A percentile compares a stretch with the other conserved stretches of the same genome.
These are phyloP conservation scores for Siniperca scherzeri DNA, from an alignment of 2,797 vertebrate genomes.

Conservation along the genomic window DNA sequence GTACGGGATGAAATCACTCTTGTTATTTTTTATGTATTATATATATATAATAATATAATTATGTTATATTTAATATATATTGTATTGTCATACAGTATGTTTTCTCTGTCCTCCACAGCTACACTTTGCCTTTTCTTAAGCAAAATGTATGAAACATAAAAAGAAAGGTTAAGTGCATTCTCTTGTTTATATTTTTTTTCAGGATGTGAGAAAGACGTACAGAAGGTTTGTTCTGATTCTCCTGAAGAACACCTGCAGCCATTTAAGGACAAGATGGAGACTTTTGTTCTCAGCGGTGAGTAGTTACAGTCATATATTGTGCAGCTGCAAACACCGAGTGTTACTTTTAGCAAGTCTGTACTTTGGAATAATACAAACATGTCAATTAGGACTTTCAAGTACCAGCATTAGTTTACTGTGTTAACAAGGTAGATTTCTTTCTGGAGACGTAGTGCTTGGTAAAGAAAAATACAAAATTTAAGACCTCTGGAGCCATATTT, in stretches of 20 bases:
- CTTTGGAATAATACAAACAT: background rate
- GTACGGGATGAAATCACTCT: no score
- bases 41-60: no score
- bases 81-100: background rate
- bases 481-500: background rate
- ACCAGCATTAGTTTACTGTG: background rate
- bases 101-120: background rate
- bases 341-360: background rate
- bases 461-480: background rate
- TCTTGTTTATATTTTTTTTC: slow-evolving; percentile 51
- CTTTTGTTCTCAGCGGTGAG: slow-evolving; percentile 92
- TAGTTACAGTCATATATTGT: background rate
- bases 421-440: background rate
- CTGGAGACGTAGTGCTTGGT: background rate
- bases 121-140: background rate
- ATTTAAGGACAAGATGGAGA: slow-evolving; percentile 93
- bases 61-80: no score
- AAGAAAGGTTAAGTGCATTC: background rate
- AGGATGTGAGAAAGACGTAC: slow-evolving; percentile 92
- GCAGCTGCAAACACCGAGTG: background rate
- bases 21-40: no score
- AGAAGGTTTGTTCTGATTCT: slow-evolving; percentile 89
- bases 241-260: slow-evolving; percentile 92
- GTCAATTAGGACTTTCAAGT: no score
- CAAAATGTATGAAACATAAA: background rate